Evolutionary conservation across 2,797 vertebrate species (phyloP).

Genomic region (Mus minutoides): DNA sequence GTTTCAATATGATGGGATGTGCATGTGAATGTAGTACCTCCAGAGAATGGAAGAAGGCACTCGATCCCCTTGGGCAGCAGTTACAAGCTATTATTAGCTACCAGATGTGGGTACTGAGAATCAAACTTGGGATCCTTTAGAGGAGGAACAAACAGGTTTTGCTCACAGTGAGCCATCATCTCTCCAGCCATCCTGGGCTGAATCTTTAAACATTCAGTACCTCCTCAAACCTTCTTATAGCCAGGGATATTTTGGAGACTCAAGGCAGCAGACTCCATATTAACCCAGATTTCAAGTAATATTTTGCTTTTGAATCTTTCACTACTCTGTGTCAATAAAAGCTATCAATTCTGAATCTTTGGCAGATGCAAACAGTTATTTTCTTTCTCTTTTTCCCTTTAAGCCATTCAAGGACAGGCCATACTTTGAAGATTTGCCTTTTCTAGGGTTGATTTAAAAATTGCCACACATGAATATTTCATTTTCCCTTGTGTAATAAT

Average conservation of each 20-base stretch:
- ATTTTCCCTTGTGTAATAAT: not conserved
- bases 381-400: not conserved
- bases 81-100: not conserved
- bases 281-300: not conserved
- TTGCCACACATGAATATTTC: not conserved
- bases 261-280: not conserved
- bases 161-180: not conserved
- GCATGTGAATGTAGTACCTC: not conserved
- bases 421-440: not conserved
- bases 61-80: not conserved
- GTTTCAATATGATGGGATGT: not conserved
- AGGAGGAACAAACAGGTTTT: not conserved
- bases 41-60: not conserved
- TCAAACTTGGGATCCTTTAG: not conserved
- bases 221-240: not conserved
- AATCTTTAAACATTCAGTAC: not conserved
- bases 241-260: not conserved
- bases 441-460: slow-evolving; percentile 13
- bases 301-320: not conserved
- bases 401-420: not conserved
- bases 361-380: not conserved
- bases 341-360: not conserved
- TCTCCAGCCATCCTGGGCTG: not conserved
- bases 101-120: not conserved
- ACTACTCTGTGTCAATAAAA: not conserved